Percentiles rank a stretch among this genome's conserved stretches.
Evolutionary conservation across 1,140 invertebrate species (phyloP).

Genomic region (Macrosteles quadrilineatus): DNA sequence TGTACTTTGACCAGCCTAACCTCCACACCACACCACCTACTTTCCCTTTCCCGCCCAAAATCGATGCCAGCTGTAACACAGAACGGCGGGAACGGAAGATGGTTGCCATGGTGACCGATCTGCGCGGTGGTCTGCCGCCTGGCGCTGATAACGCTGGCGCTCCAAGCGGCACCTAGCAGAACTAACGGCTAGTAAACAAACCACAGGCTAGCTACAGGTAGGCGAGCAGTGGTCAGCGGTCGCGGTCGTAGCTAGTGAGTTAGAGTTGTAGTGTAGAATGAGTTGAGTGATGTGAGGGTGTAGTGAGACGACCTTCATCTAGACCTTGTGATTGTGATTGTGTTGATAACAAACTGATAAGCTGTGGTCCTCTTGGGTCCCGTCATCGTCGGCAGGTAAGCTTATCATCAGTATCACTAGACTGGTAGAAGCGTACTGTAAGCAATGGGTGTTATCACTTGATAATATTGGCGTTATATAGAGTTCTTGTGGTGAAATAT

Average conservation of each 20-base stretch:
- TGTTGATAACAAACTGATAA: slow-evolving; percentile 3
- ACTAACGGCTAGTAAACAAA: neutral
- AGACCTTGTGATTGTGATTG: neutral
- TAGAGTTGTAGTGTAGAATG: neutral
- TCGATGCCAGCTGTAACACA: too few relatives aligned
- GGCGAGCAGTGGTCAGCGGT: neutral
- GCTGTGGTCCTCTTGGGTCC: slow-evolving; percentile 13
- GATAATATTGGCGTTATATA: too few relatives aligned
- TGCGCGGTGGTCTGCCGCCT: neutral
- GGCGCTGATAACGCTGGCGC: neutral
- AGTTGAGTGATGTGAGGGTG: neutral
- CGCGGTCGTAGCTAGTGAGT: neutral
- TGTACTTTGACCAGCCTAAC: too few relatives aligned
- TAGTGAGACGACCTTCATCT: neutral
- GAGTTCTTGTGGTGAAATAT: too few relatives aligned
- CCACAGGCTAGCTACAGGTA: neutral
- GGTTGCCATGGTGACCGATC: slow-evolving; percentile 4
- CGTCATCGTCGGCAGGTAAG: slow-evolving; percentile 1
- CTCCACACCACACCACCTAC: too few relatives aligned
- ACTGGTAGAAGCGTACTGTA: too few relatives aligned
- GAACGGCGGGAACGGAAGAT: too few relatives aligned
- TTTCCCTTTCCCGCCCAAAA: too few relatives aligned
- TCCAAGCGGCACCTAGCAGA: neutral
- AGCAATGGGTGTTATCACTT: too few relatives aligned
- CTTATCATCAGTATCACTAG: too few relatives aligned